phyloP scores from a whole-genome alignment of 2,888 invertebrate species.

The Zaprionus obscuricornis region DNA sequence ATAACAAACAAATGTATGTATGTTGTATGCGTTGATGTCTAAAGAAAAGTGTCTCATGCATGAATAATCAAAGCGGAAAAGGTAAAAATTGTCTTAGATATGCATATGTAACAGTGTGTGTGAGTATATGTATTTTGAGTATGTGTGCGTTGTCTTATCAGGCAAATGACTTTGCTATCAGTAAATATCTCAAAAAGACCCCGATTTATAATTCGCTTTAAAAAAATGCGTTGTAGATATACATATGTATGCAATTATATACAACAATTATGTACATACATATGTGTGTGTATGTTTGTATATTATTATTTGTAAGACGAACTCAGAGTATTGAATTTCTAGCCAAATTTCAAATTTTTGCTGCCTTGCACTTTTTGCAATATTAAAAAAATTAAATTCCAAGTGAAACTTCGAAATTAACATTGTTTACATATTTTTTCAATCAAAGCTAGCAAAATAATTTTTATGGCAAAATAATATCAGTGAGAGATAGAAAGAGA shows the following conservation, averaged over 20 bases:
- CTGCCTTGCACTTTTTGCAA: conserved; percentile 21
- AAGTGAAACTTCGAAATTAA: conserved; percentile 33
- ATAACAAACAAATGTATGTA: not conserved
- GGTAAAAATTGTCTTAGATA: conserved; percentile 33
- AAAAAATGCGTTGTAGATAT: conserved; percentile 14
- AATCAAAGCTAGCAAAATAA: conserved; percentile 52
- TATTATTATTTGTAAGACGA: conserved; percentile 18
- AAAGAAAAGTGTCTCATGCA: conserved; percentile 24
- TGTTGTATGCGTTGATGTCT: no score
- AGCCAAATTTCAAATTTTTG: conserved; percentile 24
- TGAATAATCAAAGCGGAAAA: conserved; percentile 61
- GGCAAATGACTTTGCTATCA: conserved; percentile 53
- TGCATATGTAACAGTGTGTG: conserved; percentile 21
- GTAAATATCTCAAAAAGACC: conserved; percentile 65
- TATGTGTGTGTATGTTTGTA: conserved; percentile 10
- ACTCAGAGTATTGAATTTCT: conserved; percentile 15
- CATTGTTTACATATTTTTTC: conserved; percentile 72
- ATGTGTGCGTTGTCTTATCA: conserved; percentile 52
- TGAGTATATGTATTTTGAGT: conserved; percentile 13
- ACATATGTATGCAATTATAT: not conserved
- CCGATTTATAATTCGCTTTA: conserved; percentile 27
- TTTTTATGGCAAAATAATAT: conserved; percentile 1
- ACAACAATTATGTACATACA: not conserved
- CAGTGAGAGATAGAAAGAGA: conserved; percentile 5
- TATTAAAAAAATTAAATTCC: conserved; percentile 33